A percentile compares a stretch with the other conserved stretches of the same genome.
Evolutionary conservation across 2,888 invertebrate species (phyloP).

Genomic region (Augochlorella aurata): DNA sequence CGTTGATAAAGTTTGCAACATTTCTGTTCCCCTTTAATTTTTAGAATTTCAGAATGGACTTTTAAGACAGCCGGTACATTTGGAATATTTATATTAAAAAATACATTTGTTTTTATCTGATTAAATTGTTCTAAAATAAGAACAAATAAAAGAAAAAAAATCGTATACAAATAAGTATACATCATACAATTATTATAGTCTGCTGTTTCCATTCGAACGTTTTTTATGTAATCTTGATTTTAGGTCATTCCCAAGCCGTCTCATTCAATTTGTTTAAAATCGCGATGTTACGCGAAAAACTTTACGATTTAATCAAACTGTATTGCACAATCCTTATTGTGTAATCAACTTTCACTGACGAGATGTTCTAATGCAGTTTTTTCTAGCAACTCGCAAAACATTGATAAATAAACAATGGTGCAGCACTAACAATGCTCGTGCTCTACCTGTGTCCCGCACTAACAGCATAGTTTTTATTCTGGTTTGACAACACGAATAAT

Average conservation of each 20-base stretch:
- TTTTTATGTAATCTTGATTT: background rate
- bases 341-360: conserved; percentile 32
- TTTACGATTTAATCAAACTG: background rate
- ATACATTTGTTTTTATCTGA: background rate
- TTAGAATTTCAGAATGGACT: too few species aligned
- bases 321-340: background rate
- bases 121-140: background rate
- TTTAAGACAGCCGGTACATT: too few species aligned
- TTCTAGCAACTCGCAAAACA: background rate
- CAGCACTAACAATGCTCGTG: too few species aligned
- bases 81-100: background rate
- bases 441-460: too few species aligned
- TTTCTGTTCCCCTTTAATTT: background rate
- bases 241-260: background rate
- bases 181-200: background rate
- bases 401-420: background rate
- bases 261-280: background rate
- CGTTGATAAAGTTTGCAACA: background rate
- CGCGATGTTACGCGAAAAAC: background rate
- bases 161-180: background rate
- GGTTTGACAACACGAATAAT: background rate
- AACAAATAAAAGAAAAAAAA: background rate
- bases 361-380: background rate
- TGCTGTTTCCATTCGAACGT: background rate
- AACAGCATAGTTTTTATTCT: background rate